These are phyloP conservation scores for Noctua comes DNA, from an alignment of 2,888 invertebrate species.

Conservation along the genomic window DNA sequence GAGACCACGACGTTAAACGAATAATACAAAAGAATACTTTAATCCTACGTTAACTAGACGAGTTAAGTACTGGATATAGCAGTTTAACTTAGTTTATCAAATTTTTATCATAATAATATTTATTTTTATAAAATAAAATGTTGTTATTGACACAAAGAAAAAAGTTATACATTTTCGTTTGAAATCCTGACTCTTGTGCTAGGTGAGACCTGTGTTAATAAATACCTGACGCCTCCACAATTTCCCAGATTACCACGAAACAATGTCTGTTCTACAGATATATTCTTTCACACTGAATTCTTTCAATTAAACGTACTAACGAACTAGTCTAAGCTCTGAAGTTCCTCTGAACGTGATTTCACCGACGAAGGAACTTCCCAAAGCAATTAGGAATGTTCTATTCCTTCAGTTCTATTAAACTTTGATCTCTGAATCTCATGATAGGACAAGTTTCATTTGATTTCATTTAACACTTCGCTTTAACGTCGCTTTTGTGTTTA, in stretches of 20 bases:
- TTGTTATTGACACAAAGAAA: too few relatives aligned
- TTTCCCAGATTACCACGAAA: conserved; percentile 6
- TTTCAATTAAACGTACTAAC: conserved; percentile 67
- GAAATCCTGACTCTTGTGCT: too few relatives aligned
- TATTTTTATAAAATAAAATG: too few relatives aligned
- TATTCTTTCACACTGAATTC: conserved; percentile 41
- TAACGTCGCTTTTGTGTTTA: conserved; percentile 44
- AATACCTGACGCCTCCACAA: neutral
- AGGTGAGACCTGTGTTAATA: neutral
- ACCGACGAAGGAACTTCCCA: conserved; percentile 60
- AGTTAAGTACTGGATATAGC: neutral
- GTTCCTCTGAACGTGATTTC: conserved; percentile 60
- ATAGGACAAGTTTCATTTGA: conserved; percentile 65
- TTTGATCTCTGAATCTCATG: conserved; percentile 65
- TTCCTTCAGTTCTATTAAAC: conserved; percentile 62
- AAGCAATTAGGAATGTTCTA: conserved; percentile 71
- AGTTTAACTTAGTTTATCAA: neutral
- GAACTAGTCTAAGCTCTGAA: conserved; percentile 63
- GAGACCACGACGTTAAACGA: neutral
- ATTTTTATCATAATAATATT: too few relatives aligned
- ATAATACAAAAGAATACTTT: neutral
- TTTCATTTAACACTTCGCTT: conserved; percentile 54
- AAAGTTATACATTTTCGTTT: too few relatives aligned
- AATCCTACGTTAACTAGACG: neutral
- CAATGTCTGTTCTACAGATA: conserved; percentile 28